Evolutionary conservation across 2,113 vertebrate species (phyloP), one percentile per base, ranked within the genome.

Genomic region (Toxotes jaculatrix): DNA sequence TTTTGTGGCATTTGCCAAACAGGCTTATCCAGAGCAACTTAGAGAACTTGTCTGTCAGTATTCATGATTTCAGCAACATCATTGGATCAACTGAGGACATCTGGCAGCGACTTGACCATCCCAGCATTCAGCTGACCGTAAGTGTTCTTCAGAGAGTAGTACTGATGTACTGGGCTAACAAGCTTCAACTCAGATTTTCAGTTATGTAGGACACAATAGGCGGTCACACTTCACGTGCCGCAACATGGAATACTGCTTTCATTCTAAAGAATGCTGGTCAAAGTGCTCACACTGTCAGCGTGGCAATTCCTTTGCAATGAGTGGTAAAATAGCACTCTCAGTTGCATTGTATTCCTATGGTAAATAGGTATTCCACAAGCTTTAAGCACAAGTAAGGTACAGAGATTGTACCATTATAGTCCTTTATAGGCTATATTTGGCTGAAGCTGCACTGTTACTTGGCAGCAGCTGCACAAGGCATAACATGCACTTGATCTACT

Each of bases 401-500:
- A 47, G 32, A 42, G 38, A 68, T 49, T 76, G 66, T 71, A 42
- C n/a, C 36, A 82, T 75, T 88, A 72, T 16, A 75, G 61, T 63
- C n/a, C 68, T 36, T 77, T 62, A 55, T 32, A 31, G 21, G 49
- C 55, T 72, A 80, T 73, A 82, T 80, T 82, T 90, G 85, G 47
- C 87, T 79, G 38, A 71, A 71, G 23, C 53, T 83, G 61, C 83
- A 67, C 69, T 81, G 75, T 88, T 38, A 70, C 72, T 87, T 86
- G 78, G 53, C 80, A 65, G 84, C 43, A 66, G 76, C 69, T 70
- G 62, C 73, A 63, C 57, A 79, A 73, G 82, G 40, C 45, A 69
- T 13, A 34, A 75, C 17, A 21, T 83, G 62, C 56, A 83, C 43
- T 83, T 61, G 43, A 88, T 82, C 83, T 70, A 79, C 77, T 87